Base-by-base conservation (phyloP, 2,888 invertebrate genomes). In the Drosophila anceps region DNA sequence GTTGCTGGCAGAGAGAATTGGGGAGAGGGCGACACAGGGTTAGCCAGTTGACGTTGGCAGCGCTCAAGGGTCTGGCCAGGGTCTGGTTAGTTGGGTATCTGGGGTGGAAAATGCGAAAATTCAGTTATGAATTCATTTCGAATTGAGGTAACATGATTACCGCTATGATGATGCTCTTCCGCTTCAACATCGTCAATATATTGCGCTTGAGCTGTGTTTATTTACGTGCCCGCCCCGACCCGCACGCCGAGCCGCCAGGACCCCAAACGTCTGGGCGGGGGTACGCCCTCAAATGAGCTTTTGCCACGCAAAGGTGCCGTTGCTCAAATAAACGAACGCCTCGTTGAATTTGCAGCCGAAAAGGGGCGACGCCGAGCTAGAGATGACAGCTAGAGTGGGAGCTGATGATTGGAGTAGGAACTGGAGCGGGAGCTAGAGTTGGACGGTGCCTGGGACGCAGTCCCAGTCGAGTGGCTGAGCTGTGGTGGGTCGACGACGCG, bases 111-210 rank as follows among this genome's bases (percentile, higher is more conserved):
- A 82, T 87, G 84, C 76, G 91, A 88, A 92, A 92, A 92, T 92
- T 91, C 90, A 92, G 92, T 92, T 92, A 92, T 92, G 92, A 92
- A 92, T 92, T 92, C 92, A 92, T 92, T 92, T 92, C 91, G 91
- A 91, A 92, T 91, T 90, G 89, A 90, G 91, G 91, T 92, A 92
- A 92, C 92, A 88, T 92, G 92, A 92, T 92, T 92, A 92, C 91
- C 90, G 90, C 89, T 91, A 90, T 90, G 90, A 82, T 86, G 90
- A 84, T 85, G 90, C 84, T 90, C 84, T 86, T 88, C 88, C 89
- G 85, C 82, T 83, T 83, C 80, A 82, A 81, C 85, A 84, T 86
- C 86, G 86, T 81, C 84, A 84, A 84, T 84, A 84, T 84, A 84
- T 84, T 84, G 84, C 86, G 84, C 78, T 85, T 79, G 87, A 87